Evolutionary conservation across 2,888 invertebrate genomes (phyloP).

Genomic region (Agriotes lineatus): DNA sequence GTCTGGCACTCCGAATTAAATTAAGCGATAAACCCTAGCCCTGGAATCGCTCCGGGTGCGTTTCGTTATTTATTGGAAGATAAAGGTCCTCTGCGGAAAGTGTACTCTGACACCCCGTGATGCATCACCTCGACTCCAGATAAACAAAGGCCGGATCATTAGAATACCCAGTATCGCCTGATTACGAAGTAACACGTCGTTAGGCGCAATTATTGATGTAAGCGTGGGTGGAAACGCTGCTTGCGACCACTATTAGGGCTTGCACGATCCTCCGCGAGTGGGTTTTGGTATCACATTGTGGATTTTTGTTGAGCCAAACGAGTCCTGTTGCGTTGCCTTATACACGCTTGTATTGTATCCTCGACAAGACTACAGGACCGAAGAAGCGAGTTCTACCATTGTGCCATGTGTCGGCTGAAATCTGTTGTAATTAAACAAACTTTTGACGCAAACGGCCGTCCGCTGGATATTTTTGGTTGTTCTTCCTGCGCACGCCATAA

Average conservation of each 20-base stretch:
- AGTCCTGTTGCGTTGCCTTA: constrained; percentile 30
- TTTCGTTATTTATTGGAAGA: constrained; percentile 39
- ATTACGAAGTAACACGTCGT: constrained; percentile 57
- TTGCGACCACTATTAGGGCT: constrained; percentile 47
- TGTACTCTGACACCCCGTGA: constrained; percentile 47
- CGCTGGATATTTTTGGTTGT: too few relatives aligned
- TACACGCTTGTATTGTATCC: constrained; percentile 23
- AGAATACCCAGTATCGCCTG: constrained; percentile 54
- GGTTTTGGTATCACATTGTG: constrained; percentile 35
- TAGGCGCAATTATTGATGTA: constrained; percentile 58
- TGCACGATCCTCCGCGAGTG: constrained; percentile 45
- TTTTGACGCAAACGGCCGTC: too few relatives aligned
- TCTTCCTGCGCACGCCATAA: too few relatives aligned
- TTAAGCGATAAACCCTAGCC: constrained; percentile 41
- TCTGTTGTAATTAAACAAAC: too few relatives aligned
- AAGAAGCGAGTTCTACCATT: too few relatives aligned
- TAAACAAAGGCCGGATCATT: constrained; percentile 48
- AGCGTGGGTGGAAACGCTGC: constrained; percentile 51
- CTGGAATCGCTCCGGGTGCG: constrained; percentile 35
- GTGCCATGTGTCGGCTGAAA: too few relatives aligned
- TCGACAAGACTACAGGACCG: constrained; percentile 17
- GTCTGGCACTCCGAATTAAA: constrained; percentile 37
- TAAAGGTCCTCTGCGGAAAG: constrained; percentile 35
- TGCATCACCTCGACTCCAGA: constrained; percentile 38
- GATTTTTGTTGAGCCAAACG: constrained; percentile 38